Base-by-base conservation (phyloP, 1,140 invertebrate species). In the Microplitis mediator region DNA sequence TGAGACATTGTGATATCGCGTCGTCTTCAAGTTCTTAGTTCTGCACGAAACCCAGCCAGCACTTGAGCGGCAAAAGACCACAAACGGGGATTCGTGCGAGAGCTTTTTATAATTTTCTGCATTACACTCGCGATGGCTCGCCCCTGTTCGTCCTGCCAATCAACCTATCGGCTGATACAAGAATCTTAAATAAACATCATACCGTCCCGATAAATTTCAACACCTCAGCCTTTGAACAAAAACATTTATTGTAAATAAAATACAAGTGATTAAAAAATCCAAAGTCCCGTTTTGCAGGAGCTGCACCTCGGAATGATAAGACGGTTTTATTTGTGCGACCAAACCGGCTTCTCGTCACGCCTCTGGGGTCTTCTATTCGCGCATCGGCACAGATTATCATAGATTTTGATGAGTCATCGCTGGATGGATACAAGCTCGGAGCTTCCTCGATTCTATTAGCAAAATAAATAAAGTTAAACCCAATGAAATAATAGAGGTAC, bases 271-370 rank as follows among this genome's bases (percentile, higher is more conserved):
- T 45, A 5, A 56, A 23, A 23, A 16, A 56, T 58, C 34, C 9
- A 6, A 32, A 68, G 66, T 68, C 32, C 52, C 66, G 66, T 68
- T 68, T 36, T 45, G 39, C 66, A 51, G 52, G 58, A 68, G 66
- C 39, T 45, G 39, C 39, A 54, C 66, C 34, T 36, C 54, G 34
- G 23, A 23, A 35, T 23, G 66, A 68, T 68, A 68, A 68, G 66
- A 56, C 16, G n/a, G 56, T 45, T 45, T 31, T 23, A 68, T 68
- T 68, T 68, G 56, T 68, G 66, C 54, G 54, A 68, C 52, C 32
- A 68, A 68, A 68, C 66, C 66, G 66, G 66, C 34, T 68, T 34
- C 52, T 58, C 66, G 54, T 68, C 66, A 68, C 66, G 66, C 66
- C 64, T 66, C 32, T 9, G 9, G 8, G 11, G 9, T 23, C 39